Evolutionary conservation across 37 sponge, comb jelly and placozoan genomes (phyloP).

Genomic region (Halichondria panicea): DNA sequence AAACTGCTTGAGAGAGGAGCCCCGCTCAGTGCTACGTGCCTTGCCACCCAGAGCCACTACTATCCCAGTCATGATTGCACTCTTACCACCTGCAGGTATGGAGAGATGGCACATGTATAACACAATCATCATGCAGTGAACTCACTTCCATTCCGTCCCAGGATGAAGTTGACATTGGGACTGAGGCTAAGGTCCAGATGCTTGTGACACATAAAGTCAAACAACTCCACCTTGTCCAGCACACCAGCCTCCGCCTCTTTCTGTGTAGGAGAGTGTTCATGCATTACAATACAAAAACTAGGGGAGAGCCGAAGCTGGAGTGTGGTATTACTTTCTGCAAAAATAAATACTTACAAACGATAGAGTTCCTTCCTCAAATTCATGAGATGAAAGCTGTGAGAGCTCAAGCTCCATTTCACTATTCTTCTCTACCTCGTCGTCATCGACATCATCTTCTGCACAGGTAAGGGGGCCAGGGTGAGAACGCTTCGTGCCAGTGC

Average conservation of each 20-base stretch:
- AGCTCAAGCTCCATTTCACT: too few relatives aligned
- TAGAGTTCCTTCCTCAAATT: too few relatives aligned
- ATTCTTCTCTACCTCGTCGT: too few relatives aligned
- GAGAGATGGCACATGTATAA: neutral
- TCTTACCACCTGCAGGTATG: slow-evolving; percentile 87
- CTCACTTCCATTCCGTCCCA: slow-evolving; percentile 99
- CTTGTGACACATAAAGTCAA: slow-evolving; percentile 97
- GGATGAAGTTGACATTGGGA: slow-evolving; percentile 89
- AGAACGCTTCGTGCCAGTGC: too few relatives aligned
- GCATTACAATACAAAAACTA: too few relatives aligned
- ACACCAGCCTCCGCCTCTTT: slow-evolving; percentile 61
- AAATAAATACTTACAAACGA: too few relatives aligned
- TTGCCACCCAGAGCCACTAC: slow-evolving; percentile 93
- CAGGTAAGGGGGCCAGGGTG: too few relatives aligned
- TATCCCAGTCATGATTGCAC: slow-evolving; percentile 96
- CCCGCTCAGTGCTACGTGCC: slow-evolving; percentile 84
- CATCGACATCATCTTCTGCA: too few relatives aligned
- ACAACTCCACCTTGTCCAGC: slow-evolving; percentile 73
- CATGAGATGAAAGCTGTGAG: neutral
- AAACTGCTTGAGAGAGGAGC: slow-evolving; percentile 82
- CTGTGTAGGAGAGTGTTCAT: neutral
- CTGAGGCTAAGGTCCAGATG: slow-evolving; percentile 73
- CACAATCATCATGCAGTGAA: neutral
- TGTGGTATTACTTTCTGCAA: too few relatives aligned
- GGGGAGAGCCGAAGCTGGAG: too few relatives aligned